A percentile compares a stretch with the other conserved stretches of the same genome.
phyloP scores from a whole-genome alignment of 2,113 vertebrate species.

The Hoplias malabaricus region DNA sequence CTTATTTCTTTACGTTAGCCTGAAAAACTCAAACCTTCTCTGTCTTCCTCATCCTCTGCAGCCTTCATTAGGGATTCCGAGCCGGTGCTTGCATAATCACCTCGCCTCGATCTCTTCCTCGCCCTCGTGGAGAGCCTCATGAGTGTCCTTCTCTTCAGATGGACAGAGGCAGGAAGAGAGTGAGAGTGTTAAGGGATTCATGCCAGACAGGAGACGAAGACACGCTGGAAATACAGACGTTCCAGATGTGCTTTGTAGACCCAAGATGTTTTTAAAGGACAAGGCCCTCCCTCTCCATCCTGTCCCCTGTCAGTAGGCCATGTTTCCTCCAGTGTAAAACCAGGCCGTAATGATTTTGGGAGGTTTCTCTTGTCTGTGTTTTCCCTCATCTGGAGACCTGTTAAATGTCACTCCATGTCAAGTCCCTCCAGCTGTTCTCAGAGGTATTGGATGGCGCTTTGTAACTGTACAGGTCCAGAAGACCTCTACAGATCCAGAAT shows the following conservation, averaged over 20 bases:
- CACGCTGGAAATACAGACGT: constrained; percentile 17
- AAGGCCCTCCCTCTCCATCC: too few species aligned
- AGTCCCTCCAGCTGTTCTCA: too few species aligned
- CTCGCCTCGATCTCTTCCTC: constrained; percentile 53
- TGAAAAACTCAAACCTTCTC: not conserved
- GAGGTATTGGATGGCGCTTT: too few species aligned
- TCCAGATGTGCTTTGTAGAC: not conserved
- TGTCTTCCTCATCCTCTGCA: constrained; percentile 38
- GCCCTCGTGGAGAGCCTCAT: constrained; percentile 63
- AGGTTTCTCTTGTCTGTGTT: not conserved
- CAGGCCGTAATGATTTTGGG: constrained; percentile 24
- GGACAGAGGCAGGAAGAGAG: constrained; percentile 40
- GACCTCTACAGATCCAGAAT: too few species aligned
- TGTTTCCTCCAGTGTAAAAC: not conserved
- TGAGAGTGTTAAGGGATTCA: constrained; percentile 45
- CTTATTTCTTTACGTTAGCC: constrained; percentile 1
- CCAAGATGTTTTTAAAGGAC: not conserved
- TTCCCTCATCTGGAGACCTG: not conserved
- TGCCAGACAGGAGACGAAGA: not conserved
- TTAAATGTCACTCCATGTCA: constrained; percentile 19
- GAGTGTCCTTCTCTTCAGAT: constrained; percentile 54
- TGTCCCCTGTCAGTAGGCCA: not conserved
- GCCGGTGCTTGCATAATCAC: constrained; percentile 65
- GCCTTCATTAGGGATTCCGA: constrained; percentile 62
- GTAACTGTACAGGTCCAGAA: too few species aligned